Conservation (phyloP, 35 echinoderm and acorn worm species). For the Acanthaster planci region DNA sequence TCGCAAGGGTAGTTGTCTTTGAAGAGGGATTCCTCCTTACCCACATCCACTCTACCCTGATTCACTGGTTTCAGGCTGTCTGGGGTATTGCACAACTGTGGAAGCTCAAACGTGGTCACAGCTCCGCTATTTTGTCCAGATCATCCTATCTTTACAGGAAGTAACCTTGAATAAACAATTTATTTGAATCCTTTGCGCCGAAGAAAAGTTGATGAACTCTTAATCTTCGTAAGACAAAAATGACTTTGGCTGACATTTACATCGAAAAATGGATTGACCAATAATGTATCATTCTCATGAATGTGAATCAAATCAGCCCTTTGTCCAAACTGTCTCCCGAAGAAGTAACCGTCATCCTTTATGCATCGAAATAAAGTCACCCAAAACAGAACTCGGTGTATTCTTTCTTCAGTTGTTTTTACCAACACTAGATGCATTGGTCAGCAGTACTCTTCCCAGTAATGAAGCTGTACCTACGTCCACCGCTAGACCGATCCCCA, state of each 20-base stretch:
- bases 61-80: constrained; percentile 5
- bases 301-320: too few relatives aligned
- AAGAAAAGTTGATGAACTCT: too few relatives aligned
- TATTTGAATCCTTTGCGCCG: too few relatives aligned
- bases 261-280: too few relatives aligned
- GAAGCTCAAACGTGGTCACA: constrained; percentile 19
- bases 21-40: constrained; percentile 2
- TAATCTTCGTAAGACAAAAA: background rate
- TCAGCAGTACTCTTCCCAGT: constrained; percentile 12
- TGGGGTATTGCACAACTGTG: constrained; percentile 4
- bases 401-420: background rate
- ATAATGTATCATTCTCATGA: constrained; percentile 31
- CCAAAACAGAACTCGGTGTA: constrained; percentile 10
- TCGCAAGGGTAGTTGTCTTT: constrained; percentile 21
- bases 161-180: too few relatives aligned
- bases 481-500: background rate
- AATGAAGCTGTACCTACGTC: background rate
- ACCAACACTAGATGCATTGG: constrained; percentile 5
- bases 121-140: constrained; percentile 12
- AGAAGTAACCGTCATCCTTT: too few relatives aligned
- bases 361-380: too few relatives aligned
- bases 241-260: background rate
- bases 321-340: constrained; percentile 9
- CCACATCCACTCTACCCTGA: constrained; percentile 10
- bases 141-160: background rate